Percentiles rank a stretch among this genome's conserved stretches.
Evolutionary conservation across 2,888 invertebrate species (phyloP).

Genomic region (Eucriotettix oculatus): DNA sequence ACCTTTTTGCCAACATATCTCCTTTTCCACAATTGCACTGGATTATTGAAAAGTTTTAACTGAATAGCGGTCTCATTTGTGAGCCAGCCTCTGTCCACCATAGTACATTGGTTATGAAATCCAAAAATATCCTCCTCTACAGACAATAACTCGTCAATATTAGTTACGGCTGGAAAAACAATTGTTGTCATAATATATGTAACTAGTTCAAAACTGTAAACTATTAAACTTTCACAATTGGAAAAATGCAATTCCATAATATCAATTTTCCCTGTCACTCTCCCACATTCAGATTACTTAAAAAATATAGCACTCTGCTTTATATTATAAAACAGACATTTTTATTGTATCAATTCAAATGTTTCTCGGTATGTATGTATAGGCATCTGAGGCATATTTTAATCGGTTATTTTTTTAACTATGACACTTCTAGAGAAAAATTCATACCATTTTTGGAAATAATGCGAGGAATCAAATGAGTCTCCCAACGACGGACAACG

Average conservation of each 20-base stretch:
- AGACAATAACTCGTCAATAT: constrained; percentile 3
- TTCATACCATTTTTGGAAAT: constrained; percentile 30
- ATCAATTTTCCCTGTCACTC: too few relatives aligned
- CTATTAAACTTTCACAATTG: too few relatives aligned
- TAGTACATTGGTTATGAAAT: constrained; percentile 30
- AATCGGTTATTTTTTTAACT: too few relatives aligned
- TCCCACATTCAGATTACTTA: too few relatives aligned
- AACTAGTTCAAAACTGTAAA: too few relatives aligned
- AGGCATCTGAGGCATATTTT: too few relatives aligned
- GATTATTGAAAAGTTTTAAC: constrained; percentile 64
- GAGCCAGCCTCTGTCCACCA: constrained; percentile 67
- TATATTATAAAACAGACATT: too few relatives aligned
- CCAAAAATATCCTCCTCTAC: constrained; percentile 47
- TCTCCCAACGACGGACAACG: constrained; percentile 66
- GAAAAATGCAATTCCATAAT: too few relatives aligned
- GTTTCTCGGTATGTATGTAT: too few relatives aligned
- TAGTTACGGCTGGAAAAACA: constrained; percentile 7
- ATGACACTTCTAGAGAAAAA: too few relatives aligned
- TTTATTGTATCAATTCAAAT: too few relatives aligned
- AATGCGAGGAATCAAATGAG: constrained; percentile 47
- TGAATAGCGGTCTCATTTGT: constrained; percentile 69
- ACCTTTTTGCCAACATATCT: constrained; percentile 48
- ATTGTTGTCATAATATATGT: not conserved
- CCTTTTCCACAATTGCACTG: constrained; percentile 59
- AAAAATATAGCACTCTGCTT: too few relatives aligned